These are phyloP conservation scores for Tachina fera DNA, from an alignment of 2,888 invertebrate species.

Conservation along the genomic window DNA sequence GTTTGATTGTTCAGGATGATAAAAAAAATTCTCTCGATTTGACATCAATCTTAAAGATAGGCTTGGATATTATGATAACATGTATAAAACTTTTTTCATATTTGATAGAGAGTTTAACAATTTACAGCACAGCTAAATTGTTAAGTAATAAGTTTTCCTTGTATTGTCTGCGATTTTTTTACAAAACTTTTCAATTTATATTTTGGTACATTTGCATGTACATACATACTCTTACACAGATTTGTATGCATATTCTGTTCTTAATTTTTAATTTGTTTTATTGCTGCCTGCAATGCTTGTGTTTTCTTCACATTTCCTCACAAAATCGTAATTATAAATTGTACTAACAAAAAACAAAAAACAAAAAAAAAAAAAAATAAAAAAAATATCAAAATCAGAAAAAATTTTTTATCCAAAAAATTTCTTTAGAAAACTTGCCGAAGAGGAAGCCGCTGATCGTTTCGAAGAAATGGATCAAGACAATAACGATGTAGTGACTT, in stretches of 20 bases:
- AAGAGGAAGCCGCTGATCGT: conserved; percentile 93
- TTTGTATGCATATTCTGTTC: too few relatives aligned
- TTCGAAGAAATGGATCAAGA: conserved; percentile 93
- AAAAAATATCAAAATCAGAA: background rate
- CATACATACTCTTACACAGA: background rate
- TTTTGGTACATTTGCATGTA: background rate
- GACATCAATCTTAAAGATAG: too few relatives aligned
- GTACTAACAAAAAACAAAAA: conserved; percentile 8
- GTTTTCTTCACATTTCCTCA: background rate
- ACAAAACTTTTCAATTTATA: too few relatives aligned
- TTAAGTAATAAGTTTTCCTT: too few relatives aligned
- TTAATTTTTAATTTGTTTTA: conserved; percentile 2
- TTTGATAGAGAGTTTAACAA: too few relatives aligned
- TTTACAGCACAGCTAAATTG: too few relatives aligned
- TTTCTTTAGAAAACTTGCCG: conserved; percentile 88
- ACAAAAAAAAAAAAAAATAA: background rate
- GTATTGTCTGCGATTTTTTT: too few relatives aligned
- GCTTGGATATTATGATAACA: too few relatives aligned
- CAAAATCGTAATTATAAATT: conserved; percentile 1
- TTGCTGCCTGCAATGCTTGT: background rate
- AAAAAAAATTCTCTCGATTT: too few relatives aligned
- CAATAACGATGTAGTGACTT: conserved; percentile 91
- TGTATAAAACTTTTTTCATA: too few relatives aligned
- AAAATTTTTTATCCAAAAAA: conserved; percentile 7
- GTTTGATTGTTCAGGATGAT: too few relatives aligned